phyloP scores from a whole-genome alignment of 2,113 vertebrate genomes.

The Oxygymnocypris stewartii region DNA sequence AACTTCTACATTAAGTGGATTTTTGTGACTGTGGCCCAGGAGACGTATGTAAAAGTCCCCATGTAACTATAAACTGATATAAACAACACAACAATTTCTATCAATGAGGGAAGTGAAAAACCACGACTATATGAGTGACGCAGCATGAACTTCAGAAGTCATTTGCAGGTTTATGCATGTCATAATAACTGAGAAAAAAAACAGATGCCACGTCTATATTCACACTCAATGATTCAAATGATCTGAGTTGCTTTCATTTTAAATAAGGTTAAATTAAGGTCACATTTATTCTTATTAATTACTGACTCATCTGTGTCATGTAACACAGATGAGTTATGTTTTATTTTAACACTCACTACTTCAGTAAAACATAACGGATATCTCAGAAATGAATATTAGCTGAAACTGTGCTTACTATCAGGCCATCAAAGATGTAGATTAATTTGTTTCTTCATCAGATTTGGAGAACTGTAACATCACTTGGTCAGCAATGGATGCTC shows the following conservation, averaged over 20 bases:
- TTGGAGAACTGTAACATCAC: no score
- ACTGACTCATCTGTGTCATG: background rate
- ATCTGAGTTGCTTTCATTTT: background rate
- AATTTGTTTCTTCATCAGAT: no score
- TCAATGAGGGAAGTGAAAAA: background rate
- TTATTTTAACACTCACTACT: background rate
- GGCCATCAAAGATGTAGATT: no score
- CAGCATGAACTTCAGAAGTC: background rate
- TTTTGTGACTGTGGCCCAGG: background rate
- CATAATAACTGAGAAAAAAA: background rate
- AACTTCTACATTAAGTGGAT: background rate
- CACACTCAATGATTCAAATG: background rate
- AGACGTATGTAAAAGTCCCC: background rate
- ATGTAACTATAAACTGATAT: background rate
- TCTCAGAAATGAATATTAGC: no score
- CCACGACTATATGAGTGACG: background rate
- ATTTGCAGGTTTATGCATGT: background rate
- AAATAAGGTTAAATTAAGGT: no score
- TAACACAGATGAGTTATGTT: no score
- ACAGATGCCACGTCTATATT: background rate
- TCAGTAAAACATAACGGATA: background rate
- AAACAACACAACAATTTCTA: background rate
- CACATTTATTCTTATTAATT: no score
- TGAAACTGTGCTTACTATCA: no score
- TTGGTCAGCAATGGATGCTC: no score